Evolutionary conservation across 2,797 vertebrate genomes (phyloP).

Genomic region (Erithacus rubecula): DNA sequence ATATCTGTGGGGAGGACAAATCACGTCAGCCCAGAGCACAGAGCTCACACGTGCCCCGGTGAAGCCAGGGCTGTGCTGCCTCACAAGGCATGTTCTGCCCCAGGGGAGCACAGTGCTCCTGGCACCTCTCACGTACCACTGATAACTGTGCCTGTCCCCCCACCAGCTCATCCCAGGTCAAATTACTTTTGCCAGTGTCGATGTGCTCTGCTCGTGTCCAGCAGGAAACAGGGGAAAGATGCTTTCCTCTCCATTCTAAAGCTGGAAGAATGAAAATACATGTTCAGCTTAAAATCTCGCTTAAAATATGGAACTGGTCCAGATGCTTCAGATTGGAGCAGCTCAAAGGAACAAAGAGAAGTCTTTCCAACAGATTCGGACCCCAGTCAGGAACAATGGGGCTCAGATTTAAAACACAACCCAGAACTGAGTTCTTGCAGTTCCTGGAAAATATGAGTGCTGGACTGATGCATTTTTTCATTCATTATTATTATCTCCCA

Average conservation of each 20-base stretch:
- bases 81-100: conserved; percentile 54
- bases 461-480: conserved; percentile 51
- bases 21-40: background rate
- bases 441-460: conserved; percentile 56
- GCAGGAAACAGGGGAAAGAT: background rate
- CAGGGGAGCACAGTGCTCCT: background rate
- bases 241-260: background rate
- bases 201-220: background rate
- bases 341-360: conserved; percentile 32
- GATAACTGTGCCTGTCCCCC: conserved; percentile 78
- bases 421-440: conserved; percentile 58
- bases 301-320: conserved; percentile 38
- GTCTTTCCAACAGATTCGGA: conserved; percentile 17
- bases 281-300: conserved; percentile 81
- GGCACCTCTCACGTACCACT: conserved; percentile 73
- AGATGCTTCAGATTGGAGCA: conserved; percentile 42
- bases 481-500: conserved; percentile 64
- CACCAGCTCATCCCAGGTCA: conserved; percentile 80
- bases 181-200: conserved; percentile 77
- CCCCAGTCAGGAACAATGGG: conserved; percentile 46
- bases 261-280: conserved; percentile 78
- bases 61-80: background rate
- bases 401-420: conserved; percentile 53
- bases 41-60: background rate
- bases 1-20: background rate